phyloP scores from a whole-genome alignment of 2,113 vertebrate genomes.

The Tupaia chinensis region DNA sequence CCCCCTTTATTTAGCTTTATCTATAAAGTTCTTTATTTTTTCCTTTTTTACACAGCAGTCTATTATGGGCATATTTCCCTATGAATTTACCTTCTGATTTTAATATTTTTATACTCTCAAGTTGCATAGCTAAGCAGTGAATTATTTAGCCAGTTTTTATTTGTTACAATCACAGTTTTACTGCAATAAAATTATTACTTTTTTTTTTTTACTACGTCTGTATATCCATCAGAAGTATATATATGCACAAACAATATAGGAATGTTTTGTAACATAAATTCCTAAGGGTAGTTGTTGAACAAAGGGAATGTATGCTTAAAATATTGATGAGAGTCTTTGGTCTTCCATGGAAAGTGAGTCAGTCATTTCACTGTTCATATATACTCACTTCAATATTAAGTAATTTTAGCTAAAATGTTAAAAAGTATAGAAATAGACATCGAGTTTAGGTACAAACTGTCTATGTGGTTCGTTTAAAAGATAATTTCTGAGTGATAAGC shows the following conservation, averaged over 20 bases:
- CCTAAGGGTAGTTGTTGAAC: not conserved
- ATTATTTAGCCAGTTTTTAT: constrained; percentile 28
- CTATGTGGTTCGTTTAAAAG: not conserved
- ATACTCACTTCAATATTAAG: not conserved
- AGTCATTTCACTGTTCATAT: constrained; percentile 21
- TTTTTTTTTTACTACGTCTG: not conserved
- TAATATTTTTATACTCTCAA: not conserved
- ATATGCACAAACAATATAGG: not conserved
- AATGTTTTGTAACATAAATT: constrained; percentile 23
- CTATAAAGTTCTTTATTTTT: not conserved
- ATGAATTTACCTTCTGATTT: not conserved
- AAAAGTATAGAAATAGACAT: not conserved
- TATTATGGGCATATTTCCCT: not conserved
- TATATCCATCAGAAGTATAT: not conserved
- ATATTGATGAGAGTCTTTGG: not conserved
- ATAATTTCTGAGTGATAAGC: not conserved
- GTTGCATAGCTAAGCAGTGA: not conserved
- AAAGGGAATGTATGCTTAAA: not conserved
- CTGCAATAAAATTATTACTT: not conserved
- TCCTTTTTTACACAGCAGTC: not conserved
- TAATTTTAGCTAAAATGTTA: not conserved
- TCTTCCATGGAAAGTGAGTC: not conserved
- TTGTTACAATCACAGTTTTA: not conserved
- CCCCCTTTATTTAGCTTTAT: constrained; percentile 12
- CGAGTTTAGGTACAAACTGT: constrained; percentile 9